A percentile compares a stretch with the other conserved stretches of the same genome.
Evolutionary conservation across 2,113 vertebrate species (phyloP).

Genomic region (Pontoporia blainvillei): DNA sequence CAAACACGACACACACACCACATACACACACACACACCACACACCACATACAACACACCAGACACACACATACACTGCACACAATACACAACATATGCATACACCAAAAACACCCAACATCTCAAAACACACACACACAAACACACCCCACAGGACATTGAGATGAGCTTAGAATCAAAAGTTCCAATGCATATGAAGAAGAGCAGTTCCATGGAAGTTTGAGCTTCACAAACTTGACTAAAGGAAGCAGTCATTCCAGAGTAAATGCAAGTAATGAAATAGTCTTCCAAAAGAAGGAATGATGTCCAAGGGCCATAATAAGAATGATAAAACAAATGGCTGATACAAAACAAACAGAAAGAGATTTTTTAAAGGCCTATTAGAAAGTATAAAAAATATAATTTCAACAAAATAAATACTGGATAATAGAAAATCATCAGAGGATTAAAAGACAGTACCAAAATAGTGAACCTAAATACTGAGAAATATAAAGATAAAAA

Average conservation of each 20-base stretch:
- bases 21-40: neutral
- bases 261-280: no score
- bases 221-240: neutral
- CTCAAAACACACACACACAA: neutral
- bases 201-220: rapidly evolving
- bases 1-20: no score
- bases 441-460: neutral
- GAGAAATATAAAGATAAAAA: neutral
- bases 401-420: neutral
- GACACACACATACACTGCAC: neutral
- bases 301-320: rapidly evolving
- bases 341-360: neutral
- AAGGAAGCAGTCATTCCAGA: neutral
- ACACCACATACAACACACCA: neutral
- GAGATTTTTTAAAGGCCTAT: neutral
- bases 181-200: rapidly evolving
- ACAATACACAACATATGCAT: neutral
- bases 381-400: neutral
- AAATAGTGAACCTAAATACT: neutral
- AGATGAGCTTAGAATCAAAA: neutral
- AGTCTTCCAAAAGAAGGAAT: rapidly evolving
- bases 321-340: neutral
- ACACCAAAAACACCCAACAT: neutral
- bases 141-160: neutral
- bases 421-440: neutral